phyloP scores from a whole-genome alignment of 2,113 vertebrate species.

The Hippocampus comes region DNA sequence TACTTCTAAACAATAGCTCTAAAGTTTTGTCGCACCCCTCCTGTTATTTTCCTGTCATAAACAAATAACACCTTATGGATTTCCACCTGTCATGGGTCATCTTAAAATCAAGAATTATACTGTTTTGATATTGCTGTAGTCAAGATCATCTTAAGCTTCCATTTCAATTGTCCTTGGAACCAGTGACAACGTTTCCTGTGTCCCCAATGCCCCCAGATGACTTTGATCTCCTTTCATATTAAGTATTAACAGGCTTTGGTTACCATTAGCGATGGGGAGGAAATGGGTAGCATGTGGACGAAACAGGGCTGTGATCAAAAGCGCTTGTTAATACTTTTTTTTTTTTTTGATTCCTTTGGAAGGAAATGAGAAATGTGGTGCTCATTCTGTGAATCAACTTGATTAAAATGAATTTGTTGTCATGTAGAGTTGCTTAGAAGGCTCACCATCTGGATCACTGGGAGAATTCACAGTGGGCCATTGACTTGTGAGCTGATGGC shows the following conservation, averaged over 20 bases:
- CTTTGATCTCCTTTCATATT: constrained; percentile 87
- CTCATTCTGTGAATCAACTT: constrained; percentile 47
- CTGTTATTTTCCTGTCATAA: constrained; percentile 45
- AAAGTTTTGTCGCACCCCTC: constrained; percentile 39
- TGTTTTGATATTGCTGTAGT: constrained; percentile 24
- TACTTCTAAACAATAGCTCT: constrained; percentile 14
- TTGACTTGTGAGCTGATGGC: constrained; percentile 60
- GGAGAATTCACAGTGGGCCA: constrained; percentile 58
- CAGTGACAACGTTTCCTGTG: constrained; percentile 78
- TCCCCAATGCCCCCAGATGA: constrained; percentile 75
- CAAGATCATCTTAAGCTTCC: constrained; percentile 70
- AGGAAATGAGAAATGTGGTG: constrained; percentile 35
- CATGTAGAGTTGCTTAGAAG: constrained; percentile 53
- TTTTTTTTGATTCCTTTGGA: not conserved
- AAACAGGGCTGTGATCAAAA: constrained; percentile 78
- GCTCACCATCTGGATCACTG: constrained; percentile 65
- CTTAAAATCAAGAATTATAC: not conserved
- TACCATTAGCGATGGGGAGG: constrained; percentile 72
- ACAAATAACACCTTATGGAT: constrained; percentile 38
- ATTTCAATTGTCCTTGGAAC: constrained; percentile 74
- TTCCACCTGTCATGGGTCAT: constrained; percentile 48
- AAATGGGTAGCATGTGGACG: constrained; percentile 86
- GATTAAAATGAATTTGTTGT: constrained; percentile 58
- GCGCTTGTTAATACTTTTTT: constrained; percentile 75
- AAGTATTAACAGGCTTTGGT: constrained; percentile 89